These are phyloP conservation scores for Cydia fagiglandana DNA, from an alignment of 1,140 invertebrate species.

Conservation along the genomic window DNA sequence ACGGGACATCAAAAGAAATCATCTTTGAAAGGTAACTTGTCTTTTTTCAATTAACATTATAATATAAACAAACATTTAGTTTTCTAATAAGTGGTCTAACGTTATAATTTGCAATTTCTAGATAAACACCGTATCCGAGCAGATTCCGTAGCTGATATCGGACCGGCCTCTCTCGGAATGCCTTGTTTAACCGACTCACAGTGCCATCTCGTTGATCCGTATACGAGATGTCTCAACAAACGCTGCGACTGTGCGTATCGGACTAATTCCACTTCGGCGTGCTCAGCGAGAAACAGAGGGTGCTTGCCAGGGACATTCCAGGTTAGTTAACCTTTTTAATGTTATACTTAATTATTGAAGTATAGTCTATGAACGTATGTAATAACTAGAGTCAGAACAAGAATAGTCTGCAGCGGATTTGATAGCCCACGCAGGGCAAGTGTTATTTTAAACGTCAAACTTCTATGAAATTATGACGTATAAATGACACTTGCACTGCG, in stretches of 20 bases:
- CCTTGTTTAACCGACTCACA: conserved; percentile 87
- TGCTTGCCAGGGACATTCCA: conserved; percentile 92
- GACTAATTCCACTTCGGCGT: conserved; percentile 79
- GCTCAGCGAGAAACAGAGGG: conserved; percentile 85
- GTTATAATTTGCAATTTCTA: conserved; percentile 42
- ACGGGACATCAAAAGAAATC: conserved; percentile 70
- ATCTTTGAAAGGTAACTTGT: conserved; percentile 63
- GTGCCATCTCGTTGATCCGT: conserved; percentile 88
- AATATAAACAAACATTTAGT: background rate
- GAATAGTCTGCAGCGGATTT: no score
- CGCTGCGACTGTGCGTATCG: conserved; percentile 87
- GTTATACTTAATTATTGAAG: background rate
- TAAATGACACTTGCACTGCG: no score
- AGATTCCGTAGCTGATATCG: conserved; percentile 55
- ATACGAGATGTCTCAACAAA: conserved; percentile 88
- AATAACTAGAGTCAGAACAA: no score
- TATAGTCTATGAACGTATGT: no score
- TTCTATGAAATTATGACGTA: no score
- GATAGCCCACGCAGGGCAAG: no score
- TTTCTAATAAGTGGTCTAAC: conserved; percentile 18
- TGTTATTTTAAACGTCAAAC: no score
- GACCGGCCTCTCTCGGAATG: conserved; percentile 87
- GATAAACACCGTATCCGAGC: conserved; percentile 66
- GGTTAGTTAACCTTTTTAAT: conserved; percentile 72
- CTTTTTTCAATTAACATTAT: background rate